Evolutionary conservation across 2,888 invertebrate genomes (phyloP).

Genomic region (Sarcophaga rosellei): DNA sequence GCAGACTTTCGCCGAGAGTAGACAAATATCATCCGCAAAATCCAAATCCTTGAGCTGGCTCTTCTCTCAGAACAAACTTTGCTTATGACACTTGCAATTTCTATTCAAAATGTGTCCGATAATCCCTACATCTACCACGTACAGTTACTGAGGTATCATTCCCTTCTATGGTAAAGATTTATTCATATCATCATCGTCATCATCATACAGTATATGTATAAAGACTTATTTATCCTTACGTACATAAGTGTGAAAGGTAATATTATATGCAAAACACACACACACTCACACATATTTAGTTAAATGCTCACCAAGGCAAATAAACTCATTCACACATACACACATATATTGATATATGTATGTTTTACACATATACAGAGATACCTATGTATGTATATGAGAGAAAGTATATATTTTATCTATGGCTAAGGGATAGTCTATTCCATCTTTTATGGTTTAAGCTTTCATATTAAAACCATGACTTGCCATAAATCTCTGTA

Average conservation of each 20-base stretch:
- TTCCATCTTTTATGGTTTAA: conserved; percentile 62
- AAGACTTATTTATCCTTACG: conserved; percentile 12
- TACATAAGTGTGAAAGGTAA: conserved; percentile 4
- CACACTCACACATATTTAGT: not conserved
- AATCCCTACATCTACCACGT: too few species aligned
- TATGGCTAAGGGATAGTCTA: conserved; percentile 11
- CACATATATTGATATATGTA: not conserved
- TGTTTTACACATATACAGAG: not conserved
- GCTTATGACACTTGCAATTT: too few species aligned
- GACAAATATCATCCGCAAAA: too few species aligned
- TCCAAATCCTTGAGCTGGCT: too few species aligned
- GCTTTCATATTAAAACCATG: conserved; percentile 66
- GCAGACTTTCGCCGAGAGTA: too few species aligned
- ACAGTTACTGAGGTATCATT: not conserved
- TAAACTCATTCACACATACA: not conserved
- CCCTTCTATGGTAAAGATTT: conserved; percentile 4
- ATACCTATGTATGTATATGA: not conserved
- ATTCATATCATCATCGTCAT: conserved; percentile 5
- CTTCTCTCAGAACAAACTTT: too few species aligned
- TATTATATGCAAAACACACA: conserved; percentile 7
- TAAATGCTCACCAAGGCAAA: conserved; percentile 1
- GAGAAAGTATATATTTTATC: not conserved
- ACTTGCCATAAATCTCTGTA: conserved; percentile 67
- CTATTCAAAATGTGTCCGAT: too few species aligned
- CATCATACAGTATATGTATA: not conserved